Evolutionary conservation across 2,888 invertebrate species (phyloP), one percentile per base, ranked within the genome.

Genomic region (Synergus laeviventris): DNA sequence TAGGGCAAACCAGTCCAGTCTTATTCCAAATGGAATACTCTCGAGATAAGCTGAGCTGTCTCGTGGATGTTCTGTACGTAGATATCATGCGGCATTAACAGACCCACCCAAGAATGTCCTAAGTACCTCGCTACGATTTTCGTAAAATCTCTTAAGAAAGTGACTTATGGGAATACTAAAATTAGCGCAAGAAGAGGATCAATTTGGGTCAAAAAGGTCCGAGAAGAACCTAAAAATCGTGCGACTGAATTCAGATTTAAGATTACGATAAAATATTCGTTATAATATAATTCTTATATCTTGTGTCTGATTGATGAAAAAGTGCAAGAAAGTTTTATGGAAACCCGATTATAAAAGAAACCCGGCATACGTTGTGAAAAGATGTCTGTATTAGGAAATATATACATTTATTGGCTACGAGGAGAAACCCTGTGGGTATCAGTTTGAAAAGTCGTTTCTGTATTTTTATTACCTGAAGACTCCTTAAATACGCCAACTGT

Each of bases 401-500:
- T 38, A 77, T 66, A 16, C 9, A 18, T 62, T 21, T 38, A 56
- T 31, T 16, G 18, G 1, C 0, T 9, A 42, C 45, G 9, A 61
- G 31, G 16, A 45, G 7, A 14, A 18, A 54, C 21, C 16, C 31
- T 38, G 18, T 12, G 14, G 18, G 8, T 49, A 73, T 56, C 16
- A 45, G 11, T 56, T 31, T 11, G 9, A 11, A 73, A 73, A 59
- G 31, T 16, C 2, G 16, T 9, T 4, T 42, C 1, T 54, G 9
- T 42, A n/a, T 24, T 45, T 60, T 14, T 74, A 21, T 62, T 79
- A 82, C 85, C 62, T 87, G 86, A 24, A 89, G 60, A 75, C 87
- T 86, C 75, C 79, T 78, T 77, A 87, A 76, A 66, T 89, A 89
- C 54, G 87, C 84, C 54, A 83, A 56, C 24, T 88, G 80, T 73